These are phyloP conservation scores for Euwallacea fornicatus DNA, from an alignment of 1,140 invertebrate genomes.

Conservation along the genomic window DNA sequence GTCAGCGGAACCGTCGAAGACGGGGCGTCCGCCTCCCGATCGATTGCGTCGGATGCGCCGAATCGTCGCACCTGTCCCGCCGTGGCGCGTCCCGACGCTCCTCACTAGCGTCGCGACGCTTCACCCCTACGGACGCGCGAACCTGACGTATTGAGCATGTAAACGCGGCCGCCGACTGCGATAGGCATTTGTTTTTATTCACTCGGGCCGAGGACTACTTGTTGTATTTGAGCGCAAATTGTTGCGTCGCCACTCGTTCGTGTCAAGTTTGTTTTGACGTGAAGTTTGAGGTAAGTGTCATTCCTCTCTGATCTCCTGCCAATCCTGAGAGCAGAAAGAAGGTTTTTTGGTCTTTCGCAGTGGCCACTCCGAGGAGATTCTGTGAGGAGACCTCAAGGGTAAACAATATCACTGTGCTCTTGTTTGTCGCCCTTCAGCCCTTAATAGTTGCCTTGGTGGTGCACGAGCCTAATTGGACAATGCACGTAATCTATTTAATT, in stretches of 20 bases:
- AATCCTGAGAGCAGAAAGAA: no score
- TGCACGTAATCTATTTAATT: no score
- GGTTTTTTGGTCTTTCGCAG: no score
- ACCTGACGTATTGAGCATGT: not conserved
- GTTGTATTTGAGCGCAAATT: no score
- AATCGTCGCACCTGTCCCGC: slow-evolving; percentile 23
- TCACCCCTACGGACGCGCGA: not conserved
- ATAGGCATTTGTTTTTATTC: not conserved
- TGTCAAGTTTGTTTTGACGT: not conserved
- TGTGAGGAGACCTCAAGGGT: no score
- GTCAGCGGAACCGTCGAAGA: not conserved
- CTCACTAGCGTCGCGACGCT: slow-evolving; percentile 21
- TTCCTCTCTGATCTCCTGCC: no score
- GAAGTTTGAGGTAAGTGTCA: no score
- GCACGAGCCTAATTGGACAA: no score
- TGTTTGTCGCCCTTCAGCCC: no score
- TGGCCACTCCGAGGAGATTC: no score
- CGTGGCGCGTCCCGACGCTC: slow-evolving; percentile 3
- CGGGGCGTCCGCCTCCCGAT: not conserved
- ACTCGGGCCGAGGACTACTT: not conserved
- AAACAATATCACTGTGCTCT: no score
- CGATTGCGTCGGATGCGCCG: slow-evolving; percentile 23
- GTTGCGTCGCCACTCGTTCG: not conserved
- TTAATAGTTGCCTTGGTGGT: no score
- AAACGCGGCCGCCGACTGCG: not conserved